Conservation (phyloP, 2,113 vertebrate species). For the Acinonyx jubatus region DNA sequence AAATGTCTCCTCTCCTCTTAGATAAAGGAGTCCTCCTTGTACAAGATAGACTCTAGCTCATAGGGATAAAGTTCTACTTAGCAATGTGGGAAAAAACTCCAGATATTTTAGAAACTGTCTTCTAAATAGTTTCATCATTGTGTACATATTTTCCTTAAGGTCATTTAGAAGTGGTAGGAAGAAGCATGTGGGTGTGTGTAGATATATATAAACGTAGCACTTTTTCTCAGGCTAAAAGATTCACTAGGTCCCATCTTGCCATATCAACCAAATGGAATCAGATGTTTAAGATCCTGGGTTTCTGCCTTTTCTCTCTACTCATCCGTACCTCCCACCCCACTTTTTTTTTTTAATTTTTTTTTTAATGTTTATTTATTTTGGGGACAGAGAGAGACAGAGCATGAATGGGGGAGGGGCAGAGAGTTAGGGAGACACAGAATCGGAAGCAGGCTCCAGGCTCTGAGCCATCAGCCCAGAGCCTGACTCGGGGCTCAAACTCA, state of each 20-base stretch:
- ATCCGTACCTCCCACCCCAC: neutral
- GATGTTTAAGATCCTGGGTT: neutral
- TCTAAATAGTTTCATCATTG: neutral
- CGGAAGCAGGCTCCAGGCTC: no score
- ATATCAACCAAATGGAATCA: neutral
- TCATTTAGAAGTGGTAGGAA: neutral
- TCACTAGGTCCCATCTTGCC: no score
- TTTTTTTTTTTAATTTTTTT: neutral
- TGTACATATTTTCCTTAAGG: neutral
- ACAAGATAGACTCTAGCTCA: neutral
- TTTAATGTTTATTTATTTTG: no score
- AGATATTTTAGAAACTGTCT: fast-evolving
- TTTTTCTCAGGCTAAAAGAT: neutral
- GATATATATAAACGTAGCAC: neutral
- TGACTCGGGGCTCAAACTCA: no score
- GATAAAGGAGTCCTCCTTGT: neutral
- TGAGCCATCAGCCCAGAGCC: no score
- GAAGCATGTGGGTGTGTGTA: no score
- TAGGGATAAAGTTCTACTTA: fast-evolving
- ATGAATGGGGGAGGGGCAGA: no score
- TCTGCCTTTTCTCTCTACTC: neutral
- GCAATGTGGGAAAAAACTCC: no score
- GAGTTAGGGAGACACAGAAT: no score
- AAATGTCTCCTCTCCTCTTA: neutral
- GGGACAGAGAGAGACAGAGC: no score